Evolutionary conservation across 2,888 invertebrate genomes (phyloP).

Genomic region (Meliscaeva auricollis): DNA sequence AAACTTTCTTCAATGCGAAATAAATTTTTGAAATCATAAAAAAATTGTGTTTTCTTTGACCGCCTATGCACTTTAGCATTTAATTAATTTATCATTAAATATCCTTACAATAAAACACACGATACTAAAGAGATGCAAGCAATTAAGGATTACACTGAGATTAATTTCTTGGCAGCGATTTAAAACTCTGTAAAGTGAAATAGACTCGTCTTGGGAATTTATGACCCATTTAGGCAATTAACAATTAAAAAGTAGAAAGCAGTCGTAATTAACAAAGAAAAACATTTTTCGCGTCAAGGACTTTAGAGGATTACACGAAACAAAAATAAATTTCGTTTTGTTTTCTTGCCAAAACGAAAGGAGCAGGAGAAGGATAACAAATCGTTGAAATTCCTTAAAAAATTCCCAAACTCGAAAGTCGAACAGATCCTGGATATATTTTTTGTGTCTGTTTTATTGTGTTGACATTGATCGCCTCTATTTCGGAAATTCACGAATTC

Average conservation of each 20-base stretch:
- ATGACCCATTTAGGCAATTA: conserved; percentile 75
- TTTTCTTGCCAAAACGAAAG: conserved; percentile 26
- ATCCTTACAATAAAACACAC: conserved; percentile 34
- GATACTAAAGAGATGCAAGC: conserved; percentile 44
- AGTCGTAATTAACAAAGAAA: conserved; percentile 70
- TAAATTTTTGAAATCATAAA: conserved; percentile 33
- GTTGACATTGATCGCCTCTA: conserved; percentile 72
- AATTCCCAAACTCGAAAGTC: conserved; percentile 60
- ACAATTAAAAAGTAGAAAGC: conserved; percentile 66
- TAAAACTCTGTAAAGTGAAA: conserved; percentile 55
- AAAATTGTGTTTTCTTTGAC: conserved; percentile 51
- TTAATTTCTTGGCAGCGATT: conserved; percentile 73
- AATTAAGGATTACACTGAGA: conserved; percentile 74
- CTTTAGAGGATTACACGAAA: conserved; percentile 49
- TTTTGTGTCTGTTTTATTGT: conserved; percentile 43
- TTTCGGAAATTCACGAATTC: conserved; percentile 72
- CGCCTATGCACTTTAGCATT: conserved; percentile 69
- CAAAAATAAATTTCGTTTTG: conserved; percentile 21
- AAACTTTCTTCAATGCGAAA: conserved; percentile 52
- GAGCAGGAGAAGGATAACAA: conserved; percentile 53
- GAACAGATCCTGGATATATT: conserved; percentile 17
- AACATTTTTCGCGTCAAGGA: conserved; percentile 63
- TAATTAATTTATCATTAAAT: conserved; percentile 66
- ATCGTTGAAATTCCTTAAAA: conserved; percentile 63
- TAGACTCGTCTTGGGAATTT: conserved; percentile 64